Conservation (phyloP, 37 sponge, comb jelly and placozoan genomes). For the Halichondria panicea region DNA sequence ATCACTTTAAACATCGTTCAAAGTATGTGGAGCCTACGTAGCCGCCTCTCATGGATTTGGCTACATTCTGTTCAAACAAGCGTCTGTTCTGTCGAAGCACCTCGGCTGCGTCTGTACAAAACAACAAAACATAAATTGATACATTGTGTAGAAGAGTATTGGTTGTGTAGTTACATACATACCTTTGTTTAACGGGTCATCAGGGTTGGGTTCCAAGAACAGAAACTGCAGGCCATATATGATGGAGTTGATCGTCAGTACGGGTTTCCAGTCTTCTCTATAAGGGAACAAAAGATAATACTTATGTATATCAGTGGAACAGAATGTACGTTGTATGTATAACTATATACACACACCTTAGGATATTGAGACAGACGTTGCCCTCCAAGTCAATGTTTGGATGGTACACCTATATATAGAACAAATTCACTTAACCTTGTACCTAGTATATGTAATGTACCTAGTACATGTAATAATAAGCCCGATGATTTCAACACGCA, state of each 20-base stretch:
- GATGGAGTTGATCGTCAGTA: slow-evolving; percentile 89
- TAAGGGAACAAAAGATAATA: not conserved
- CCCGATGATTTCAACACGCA: not conserved
- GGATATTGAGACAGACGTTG: slow-evolving; percentile 93
- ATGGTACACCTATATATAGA: slow-evolving; percentile 77
- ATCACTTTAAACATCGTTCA: slow-evolving; percentile 74
- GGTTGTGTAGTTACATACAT: not conserved
- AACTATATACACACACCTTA: slow-evolving; percentile 64
- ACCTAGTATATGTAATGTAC: slow-evolving; percentile 3
- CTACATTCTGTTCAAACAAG: slow-evolving; percentile 95
- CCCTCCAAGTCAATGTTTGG: slow-evolving; percentile 98
- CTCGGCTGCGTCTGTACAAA: slow-evolving; percentile 85
- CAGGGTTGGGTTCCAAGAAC: slow-evolving; percentile 94
- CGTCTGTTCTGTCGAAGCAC: slow-evolving; percentile 80
- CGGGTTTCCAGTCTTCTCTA: slow-evolving; percentile 99
- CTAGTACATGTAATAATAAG: not conserved
- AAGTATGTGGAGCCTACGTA: slow-evolving; percentile 88
- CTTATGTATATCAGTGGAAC: not conserved
- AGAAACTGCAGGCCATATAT: slow-evolving; percentile 94
- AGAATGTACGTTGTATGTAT: not conserved
- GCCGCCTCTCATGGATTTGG: slow-evolving; percentile 92
- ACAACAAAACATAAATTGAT: not conserved
- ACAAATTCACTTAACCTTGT: not conserved
- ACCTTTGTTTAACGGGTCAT: slow-evolving; percentile 97
- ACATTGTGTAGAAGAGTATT: not conserved